A percentile compares a stretch with the other conserved stretches of the same genome.
Conservation (phyloP, 2,113 vertebrate genomes). For the Tapirus terrestris region DNA sequence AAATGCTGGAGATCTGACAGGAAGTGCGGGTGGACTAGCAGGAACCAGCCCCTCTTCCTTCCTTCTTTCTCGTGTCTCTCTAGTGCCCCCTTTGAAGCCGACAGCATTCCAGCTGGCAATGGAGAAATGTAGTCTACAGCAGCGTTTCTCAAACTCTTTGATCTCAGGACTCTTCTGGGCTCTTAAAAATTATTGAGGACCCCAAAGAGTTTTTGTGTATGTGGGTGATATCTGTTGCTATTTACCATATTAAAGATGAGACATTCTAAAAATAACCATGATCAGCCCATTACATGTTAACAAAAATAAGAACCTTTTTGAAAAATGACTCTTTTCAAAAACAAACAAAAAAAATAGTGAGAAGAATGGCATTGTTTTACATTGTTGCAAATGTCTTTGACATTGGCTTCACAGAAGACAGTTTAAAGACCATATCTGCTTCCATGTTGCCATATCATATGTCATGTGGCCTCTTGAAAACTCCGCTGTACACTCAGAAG, state of each 20-base stretch:
- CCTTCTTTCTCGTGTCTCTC: not conserved
- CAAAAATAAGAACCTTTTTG: not conserved
- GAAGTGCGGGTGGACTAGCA: not conserved
- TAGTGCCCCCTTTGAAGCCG: fast-evolving
- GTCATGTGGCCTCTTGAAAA: not conserved
- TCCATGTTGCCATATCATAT: not conserved
- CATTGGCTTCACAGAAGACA: not conserved
- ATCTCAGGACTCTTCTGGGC: not conserved
- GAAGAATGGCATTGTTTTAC: not conserved
- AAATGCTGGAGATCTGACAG: not conserved
- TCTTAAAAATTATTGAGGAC: not conserved
- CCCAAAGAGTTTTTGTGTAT: not conserved
- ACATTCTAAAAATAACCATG: not conserved
- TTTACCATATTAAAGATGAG: not conserved
- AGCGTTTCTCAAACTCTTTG: not conserved
- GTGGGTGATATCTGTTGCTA: not conserved
- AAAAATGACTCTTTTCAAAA: not conserved
- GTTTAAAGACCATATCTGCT: not conserved
- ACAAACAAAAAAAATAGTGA: not conserved
- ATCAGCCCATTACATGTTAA: not conserved
- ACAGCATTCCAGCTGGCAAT: too few relatives aligned
- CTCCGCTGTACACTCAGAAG: not conserved
- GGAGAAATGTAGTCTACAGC: not conserved
- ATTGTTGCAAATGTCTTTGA: not conserved
- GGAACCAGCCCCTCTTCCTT: not conserved